Evolutionary conservation across 2,797 vertebrate species (phyloP).

Genomic region (Lates japonicus): DNA sequence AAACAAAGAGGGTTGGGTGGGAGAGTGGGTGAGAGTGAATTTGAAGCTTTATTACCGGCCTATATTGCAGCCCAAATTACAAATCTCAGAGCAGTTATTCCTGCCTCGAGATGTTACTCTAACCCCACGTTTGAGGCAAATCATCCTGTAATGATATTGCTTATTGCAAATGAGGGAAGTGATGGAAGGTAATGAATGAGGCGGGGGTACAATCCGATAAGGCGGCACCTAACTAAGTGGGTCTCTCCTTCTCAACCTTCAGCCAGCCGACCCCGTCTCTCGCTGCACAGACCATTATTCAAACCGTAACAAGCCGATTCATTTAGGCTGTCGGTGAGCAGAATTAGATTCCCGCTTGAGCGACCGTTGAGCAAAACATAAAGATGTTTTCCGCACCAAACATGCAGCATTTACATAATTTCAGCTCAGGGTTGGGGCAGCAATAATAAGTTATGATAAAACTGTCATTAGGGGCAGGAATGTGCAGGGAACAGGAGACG

Average conservation of each 20-base stretch:
- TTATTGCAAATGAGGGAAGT: conserved; percentile 76
- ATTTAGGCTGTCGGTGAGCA: conserved; percentile 80
- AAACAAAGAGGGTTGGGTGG: conserved; percentile 45
- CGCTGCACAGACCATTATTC: conserved; percentile 75
- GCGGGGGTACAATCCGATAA: conserved; percentile 77
- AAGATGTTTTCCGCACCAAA: conserved; percentile 78
- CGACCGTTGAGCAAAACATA: conserved; percentile 78
- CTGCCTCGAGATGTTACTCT: conserved; percentile 72
- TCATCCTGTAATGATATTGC: conserved; percentile 79
- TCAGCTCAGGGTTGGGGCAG: conserved; percentile 71
- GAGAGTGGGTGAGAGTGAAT: conserved; percentile 48
- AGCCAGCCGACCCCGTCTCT: conserved; percentile 68
- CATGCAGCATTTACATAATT: conserved; percentile 84
- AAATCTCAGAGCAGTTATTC: conserved; percentile 72
- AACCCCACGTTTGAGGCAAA: conserved; percentile 75
- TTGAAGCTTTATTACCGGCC: conserved; percentile 72
- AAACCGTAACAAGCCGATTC: conserved; percentile 85
- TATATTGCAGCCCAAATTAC: conserved; percentile 77
- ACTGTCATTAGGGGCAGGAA: conserved; percentile 81
- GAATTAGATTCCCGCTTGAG: conserved; percentile 86
- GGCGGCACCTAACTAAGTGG: conserved; percentile 77
- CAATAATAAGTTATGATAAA: conserved; percentile 88
- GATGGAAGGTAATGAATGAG: conserved; percentile 80
- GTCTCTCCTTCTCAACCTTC: conserved; percentile 81
- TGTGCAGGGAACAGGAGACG: conserved; percentile 61